Conservation (phyloP, 1,140 invertebrate genomes). For the Acromyrmex echinatior region DNA sequence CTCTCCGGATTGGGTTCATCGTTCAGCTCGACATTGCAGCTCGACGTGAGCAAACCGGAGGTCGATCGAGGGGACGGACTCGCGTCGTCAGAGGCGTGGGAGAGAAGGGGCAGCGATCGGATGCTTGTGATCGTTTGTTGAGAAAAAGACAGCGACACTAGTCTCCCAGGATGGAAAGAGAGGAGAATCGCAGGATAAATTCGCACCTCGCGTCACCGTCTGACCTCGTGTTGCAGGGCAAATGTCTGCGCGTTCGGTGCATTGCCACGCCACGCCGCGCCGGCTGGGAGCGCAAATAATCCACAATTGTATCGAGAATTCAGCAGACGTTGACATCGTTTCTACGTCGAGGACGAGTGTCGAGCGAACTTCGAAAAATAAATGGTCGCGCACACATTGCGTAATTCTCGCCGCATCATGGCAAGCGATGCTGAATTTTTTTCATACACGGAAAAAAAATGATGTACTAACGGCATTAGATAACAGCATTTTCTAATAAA, state of each 20-base stretch:
- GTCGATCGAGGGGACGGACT: slow-evolving; percentile 58
- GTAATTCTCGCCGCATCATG: neutral
- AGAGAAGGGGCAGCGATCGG: slow-evolving; percentile 56
- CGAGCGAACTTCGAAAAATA: slow-evolving; percentile 5
- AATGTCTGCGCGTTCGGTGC: slow-evolving; percentile 55
- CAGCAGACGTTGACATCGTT: slow-evolving; percentile 40
- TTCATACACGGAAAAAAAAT: neutral
- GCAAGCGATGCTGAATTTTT: neutral
- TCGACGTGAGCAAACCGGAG: slow-evolving; percentile 48
- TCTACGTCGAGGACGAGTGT: neutral
- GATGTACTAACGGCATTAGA: too few relatives aligned
- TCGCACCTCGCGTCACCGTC: slow-evolving; percentile 64
- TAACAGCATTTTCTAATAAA: too few relatives aligned
- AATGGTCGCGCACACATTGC: neutral
- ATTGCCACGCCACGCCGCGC: slow-evolving; percentile 45
- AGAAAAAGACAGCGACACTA: slow-evolving; percentile 40
- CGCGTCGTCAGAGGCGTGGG: slow-evolving; percentile 43
- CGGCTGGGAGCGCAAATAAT: slow-evolving; percentile 61
- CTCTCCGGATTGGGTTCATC: slow-evolving; percentile 51
- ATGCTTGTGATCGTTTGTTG: slow-evolving; percentile 54
- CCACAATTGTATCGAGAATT: slow-evolving; percentile 64
- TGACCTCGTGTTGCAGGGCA: slow-evolving; percentile 57
- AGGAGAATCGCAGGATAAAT: slow-evolving; percentile 51
- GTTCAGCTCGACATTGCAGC: slow-evolving; percentile 44
- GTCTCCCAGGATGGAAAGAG: slow-evolving; percentile 39